phyloP scores from a whole-genome alignment of 2,113 vertebrate species.

The Euleptes europaea region DNA sequence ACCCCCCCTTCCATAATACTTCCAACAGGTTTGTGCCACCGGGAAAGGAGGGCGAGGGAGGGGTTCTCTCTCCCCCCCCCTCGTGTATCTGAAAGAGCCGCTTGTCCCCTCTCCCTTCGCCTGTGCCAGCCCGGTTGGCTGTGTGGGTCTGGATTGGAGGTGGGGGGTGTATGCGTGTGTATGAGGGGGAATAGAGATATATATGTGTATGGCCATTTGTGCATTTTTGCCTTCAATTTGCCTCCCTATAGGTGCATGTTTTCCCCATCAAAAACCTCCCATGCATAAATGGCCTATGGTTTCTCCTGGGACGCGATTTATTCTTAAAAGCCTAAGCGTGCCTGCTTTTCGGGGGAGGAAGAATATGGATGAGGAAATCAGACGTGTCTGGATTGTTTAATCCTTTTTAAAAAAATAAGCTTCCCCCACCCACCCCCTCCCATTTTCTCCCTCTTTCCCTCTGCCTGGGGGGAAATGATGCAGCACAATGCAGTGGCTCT shows the following conservation, averaged over 20 bases:
- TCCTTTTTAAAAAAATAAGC: not conserved
- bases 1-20: constrained; percentile 1
- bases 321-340: not conserved
- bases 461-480: constrained; percentile 57
- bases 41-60: not conserved
- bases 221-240: too few species aligned
- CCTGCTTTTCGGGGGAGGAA: not conserved
- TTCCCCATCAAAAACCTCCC: too few species aligned
- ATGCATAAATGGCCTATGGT: too few species aligned
- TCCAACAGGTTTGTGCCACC: constrained; percentile 64
- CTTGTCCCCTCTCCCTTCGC: not conserved
- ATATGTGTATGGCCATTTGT: too few species aligned
- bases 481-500: constrained; percentile 67
- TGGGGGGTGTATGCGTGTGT: not conserved
- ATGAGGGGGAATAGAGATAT: too few species aligned
- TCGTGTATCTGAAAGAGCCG: not conserved
- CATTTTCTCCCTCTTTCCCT: not conserved
- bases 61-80: not conserved
- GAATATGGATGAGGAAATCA: not conserved
- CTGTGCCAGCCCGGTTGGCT: not conserved
- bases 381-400: not conserved
- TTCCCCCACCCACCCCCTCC: not conserved
- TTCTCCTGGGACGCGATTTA: not conserved
- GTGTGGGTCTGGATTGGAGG: not conserved
- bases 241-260: too few species aligned